A percentile compares a stretch with the other conserved stretches of the same genome.
These are phyloP conservation scores for Arbacia lixula DNA, from an alignment of 53 echinoderm and acorn worm genomes.

Conservation along the genomic window DNA sequence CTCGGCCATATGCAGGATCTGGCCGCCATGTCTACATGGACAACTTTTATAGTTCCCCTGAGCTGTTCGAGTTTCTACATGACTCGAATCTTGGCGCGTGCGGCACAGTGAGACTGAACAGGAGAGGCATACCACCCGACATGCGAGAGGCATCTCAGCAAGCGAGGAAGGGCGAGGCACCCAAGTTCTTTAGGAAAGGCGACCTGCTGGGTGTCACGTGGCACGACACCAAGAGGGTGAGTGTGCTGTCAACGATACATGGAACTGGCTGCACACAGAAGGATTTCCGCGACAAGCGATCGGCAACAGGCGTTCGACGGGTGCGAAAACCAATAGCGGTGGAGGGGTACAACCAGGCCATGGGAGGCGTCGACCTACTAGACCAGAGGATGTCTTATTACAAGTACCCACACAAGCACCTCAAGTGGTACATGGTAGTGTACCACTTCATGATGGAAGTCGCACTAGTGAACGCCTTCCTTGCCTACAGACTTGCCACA, in stretches of 20 bases:
- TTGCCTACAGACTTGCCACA: slow-evolving; percentile 9
- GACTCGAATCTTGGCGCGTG: background rate
- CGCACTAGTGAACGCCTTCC: slow-evolving; percentile 21
- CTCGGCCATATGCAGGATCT: background rate
- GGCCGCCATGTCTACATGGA: slow-evolving; percentile 2
- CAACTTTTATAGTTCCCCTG: slow-evolving; percentile 19
- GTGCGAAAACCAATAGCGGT: slow-evolving; percentile 24
- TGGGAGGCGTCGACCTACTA: slow-evolving; percentile 35
- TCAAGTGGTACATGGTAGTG: slow-evolving; percentile 19
- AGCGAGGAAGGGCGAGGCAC: slow-evolving; percentile 33
- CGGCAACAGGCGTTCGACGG: background rate
- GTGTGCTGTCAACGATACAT: slow-evolving; percentile 10
- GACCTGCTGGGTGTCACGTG: slow-evolving; percentile 19
- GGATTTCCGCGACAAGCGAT: slow-evolving; percentile 8
- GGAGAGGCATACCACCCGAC: background rate
- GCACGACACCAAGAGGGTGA: slow-evolving; percentile 42
- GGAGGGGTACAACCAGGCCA: slow-evolving; percentile 25
- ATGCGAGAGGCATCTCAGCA: background rate
- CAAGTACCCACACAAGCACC: slow-evolving; percentile 2
- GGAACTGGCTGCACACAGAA: slow-evolving; percentile 10
- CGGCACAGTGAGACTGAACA: background rate
- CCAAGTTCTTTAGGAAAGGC: slow-evolving; percentile 18
- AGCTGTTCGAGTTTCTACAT: slow-evolving; percentile 7
- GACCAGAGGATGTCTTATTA: slow-evolving; percentile 21
- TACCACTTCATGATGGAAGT: slow-evolving; percentile 37